Percentiles rank a stretch among this genome's conserved stretches.
Conservation (phyloP, 1,140 invertebrate genomes). For the Tetraneura akinire region DNA sequence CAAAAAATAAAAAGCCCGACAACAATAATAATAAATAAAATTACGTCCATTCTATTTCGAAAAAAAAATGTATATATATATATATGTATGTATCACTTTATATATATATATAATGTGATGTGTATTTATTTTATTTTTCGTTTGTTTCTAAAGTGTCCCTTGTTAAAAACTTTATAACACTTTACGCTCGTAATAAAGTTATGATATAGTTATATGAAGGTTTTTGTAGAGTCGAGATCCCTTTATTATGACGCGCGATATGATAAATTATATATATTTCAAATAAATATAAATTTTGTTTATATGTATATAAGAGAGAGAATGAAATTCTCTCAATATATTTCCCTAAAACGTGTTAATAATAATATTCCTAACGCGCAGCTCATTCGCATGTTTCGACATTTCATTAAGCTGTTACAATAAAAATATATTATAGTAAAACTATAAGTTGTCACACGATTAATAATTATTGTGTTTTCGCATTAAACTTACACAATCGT, state of each 20-base stretch:
- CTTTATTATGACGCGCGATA: neutral
- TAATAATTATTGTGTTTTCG: neutral
- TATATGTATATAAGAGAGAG: neutral
- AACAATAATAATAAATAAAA: neutral
- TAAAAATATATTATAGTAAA: neutral
- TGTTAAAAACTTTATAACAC: slow-evolving; percentile 23
- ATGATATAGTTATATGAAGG: neutral
- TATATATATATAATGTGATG: neutral
- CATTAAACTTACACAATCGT: no score
- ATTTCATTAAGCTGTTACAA: neutral
- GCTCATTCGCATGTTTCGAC: neutral
- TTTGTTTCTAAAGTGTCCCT: neutral
- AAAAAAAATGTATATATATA: neutral
- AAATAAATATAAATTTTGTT: neutral
- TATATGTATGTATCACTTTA: neutral
- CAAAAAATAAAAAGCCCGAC: neutral
- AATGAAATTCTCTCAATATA: neutral
- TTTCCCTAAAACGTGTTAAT: neutral
- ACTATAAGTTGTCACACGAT: neutral
- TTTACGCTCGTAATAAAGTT: slow-evolving; percentile 24
- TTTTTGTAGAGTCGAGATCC: neutral
- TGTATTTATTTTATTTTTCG: neutral
- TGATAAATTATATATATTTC: neutral
- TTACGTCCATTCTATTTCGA: neutral
- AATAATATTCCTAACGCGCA: neutral